Evolutionary conservation across 2,888 invertebrate species (phyloP).

Genomic region (Boloria euphrosyne): DNA sequence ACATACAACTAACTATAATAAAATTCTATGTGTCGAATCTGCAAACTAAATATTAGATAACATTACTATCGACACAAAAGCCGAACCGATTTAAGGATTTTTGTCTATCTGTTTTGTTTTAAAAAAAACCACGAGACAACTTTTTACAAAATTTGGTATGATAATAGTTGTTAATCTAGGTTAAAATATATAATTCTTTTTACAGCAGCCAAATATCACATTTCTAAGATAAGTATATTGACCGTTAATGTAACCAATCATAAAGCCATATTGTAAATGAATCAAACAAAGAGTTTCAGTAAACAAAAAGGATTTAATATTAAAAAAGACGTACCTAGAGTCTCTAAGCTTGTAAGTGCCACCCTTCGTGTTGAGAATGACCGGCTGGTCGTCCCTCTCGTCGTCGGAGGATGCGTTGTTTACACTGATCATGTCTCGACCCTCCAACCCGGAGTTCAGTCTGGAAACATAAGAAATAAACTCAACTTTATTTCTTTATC

Average conservation of each 20-base stretch:
- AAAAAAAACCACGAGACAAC: too few species aligned
- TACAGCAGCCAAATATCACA: too few species aligned
- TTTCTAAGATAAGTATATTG: too few species aligned
- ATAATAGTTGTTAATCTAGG: too few species aligned
- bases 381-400: constrained; percentile 69
- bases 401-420: constrained; percentile 75
- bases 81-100: neutral
- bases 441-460: constrained; percentile 74
- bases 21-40: neutral
- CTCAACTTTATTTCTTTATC: neutral
- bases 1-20: neutral
- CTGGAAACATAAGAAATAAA: constrained; percentile 49
- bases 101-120: too few species aligned
- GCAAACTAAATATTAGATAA: too few species aligned
- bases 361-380: constrained; percentile 79
- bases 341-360: constrained; percentile 88
- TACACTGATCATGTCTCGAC: constrained; percentile 80
- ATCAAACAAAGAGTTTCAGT: too few species aligned
- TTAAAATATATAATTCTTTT: too few species aligned
- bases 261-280: too few species aligned
- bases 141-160: too few species aligned
- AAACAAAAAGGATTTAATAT: constrained; percentile 6
- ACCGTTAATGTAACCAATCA: too few species aligned
- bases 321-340: constrained; percentile 81
- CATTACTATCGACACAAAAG: too few species aligned